Percentiles rank a stretch among this genome's conserved stretches.
Evolutionary conservation across 2,113 vertebrate genomes (phyloP).

Genomic region (Pipa parva): DNA sequence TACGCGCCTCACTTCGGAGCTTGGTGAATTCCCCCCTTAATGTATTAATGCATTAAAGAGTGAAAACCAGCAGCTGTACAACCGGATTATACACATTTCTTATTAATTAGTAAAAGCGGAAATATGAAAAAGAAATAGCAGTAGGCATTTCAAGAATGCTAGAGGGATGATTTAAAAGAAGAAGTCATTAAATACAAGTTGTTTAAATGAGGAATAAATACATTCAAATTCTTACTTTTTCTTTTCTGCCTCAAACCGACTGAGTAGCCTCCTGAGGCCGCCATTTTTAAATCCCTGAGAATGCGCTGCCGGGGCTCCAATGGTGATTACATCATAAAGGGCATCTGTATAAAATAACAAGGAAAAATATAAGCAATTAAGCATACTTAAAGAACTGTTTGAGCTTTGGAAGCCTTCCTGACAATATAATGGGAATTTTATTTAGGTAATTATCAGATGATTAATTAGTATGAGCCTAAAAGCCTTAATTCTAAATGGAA

Average conservation of each 20-base stretch:
- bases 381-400: neutral
- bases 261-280: conserved; percentile 85
- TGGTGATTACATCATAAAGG: conserved; percentile 88
- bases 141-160: no score
- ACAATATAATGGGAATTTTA: conserved; percentile 42
- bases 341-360: conserved; percentile 67
- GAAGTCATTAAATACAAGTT: neutral
- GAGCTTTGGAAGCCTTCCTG: neutral
- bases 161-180: no score
- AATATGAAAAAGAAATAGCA: no score
- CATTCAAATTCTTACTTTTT: conserved; percentile 75
- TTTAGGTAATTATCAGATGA: conserved; percentile 15
- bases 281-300: conserved; percentile 95
- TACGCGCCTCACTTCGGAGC: no score
- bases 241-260: conserved; percentile 87
- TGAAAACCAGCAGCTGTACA: no score
- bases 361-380: conserved; percentile 44
- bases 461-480: conserved; percentile 11
- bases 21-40: no score
- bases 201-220: neutral
- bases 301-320: conserved; percentile 92
- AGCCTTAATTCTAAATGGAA: conserved; percentile 41
- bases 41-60: no score
- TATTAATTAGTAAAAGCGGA: no score
- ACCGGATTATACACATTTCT: no score